These are phyloP conservation scores for Mylabris sibirica DNA, from an alignment of 2,888 invertebrate species.

Conservation along the genomic window DNA sequence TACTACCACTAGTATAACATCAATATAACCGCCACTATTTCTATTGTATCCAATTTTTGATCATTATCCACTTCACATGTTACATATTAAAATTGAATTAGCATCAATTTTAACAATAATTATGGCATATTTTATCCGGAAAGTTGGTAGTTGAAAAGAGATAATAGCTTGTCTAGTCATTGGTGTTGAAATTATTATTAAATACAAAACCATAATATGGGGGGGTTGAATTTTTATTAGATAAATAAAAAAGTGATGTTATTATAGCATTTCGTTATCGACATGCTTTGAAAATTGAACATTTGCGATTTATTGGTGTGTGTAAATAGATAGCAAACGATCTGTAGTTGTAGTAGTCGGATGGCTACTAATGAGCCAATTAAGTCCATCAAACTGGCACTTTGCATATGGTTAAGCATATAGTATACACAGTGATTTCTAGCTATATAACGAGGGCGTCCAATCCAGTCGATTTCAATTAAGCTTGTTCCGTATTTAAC, in stretches of 20 bases:
- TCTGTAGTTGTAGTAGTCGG: slow-evolving; percentile 43
- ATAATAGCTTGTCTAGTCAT: not conserved
- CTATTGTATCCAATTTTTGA: slow-evolving; percentile 44
- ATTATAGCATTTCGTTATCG: no score
- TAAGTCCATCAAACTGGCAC: slow-evolving; percentile 44
- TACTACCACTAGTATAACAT: not conserved
- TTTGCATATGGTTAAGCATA: slow-evolving; percentile 42
- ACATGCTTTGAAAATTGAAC: not conserved
- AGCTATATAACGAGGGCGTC: slow-evolving; percentile 36
- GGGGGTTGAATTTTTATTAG: not conserved
- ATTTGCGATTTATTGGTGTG: slow-evolving; percentile 10
- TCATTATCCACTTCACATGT: slow-evolving; percentile 47
- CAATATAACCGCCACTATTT: slow-evolving; percentile 41
- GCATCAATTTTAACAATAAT: slow-evolving; percentile 42
- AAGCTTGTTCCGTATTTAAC: slow-evolving; percentile 34
- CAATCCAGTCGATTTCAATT: slow-evolving; percentile 40
- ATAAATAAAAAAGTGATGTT: no score
- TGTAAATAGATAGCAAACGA: slow-evolving; percentile 40
- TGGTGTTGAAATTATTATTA: not conserved
- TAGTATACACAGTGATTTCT: slow-evolving; percentile 35
- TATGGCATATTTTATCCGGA: slow-evolving; percentile 29
- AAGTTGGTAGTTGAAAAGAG: not conserved
- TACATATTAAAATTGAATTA: slow-evolving; percentile 48
- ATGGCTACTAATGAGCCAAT: slow-evolving; percentile 47
- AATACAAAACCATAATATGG: not conserved